A percentile compares a stretch with the other conserved stretches of the same genome.
Evolutionary conservation across 2,113 vertebrate genomes (phyloP).

Genomic region (Morphnarchus princeps): DNA sequence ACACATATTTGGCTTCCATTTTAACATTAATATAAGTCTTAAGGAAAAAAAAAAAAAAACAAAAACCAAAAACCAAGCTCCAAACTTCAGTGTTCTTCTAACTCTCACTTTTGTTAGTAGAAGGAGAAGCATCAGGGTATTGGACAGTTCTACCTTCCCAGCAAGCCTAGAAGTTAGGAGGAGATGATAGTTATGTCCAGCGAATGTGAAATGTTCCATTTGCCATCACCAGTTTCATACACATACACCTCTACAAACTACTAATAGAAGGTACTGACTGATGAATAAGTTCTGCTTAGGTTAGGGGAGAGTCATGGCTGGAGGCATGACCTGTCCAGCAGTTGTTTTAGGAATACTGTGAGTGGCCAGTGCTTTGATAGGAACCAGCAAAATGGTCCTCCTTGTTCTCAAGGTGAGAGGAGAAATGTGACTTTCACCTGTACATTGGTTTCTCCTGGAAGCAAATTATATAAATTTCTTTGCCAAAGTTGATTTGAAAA

Average conservation of each 20-base stretch:
- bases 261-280: neutral
- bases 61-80: rapidly evolving
- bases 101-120: neutral
- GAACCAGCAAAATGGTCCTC: neutral
- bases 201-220: neutral
- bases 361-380: neutral
- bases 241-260: neutral
- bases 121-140: neutral
- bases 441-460: neutral
- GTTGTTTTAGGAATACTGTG: neutral
- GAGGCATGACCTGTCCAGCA: neutral
- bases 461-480: neutral
- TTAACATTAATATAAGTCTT: neutral
- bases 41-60: too few relatives aligned
- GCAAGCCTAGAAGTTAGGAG: neutral
- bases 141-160: neutral
- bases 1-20: neutral
- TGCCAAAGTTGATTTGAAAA: neutral
- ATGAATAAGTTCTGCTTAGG: neutral
- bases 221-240: neutral
- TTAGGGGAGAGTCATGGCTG: neutral
- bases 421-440: neutral
- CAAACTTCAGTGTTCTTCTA: neutral
- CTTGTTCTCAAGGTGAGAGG: neutral
- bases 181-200: neutral